A percentile compares a stretch with the other conserved stretches of the same genome.
phyloP scores from a whole-genome alignment of 2,888 invertebrate genomes.

The Ryuthela nishihirai region DNA sequence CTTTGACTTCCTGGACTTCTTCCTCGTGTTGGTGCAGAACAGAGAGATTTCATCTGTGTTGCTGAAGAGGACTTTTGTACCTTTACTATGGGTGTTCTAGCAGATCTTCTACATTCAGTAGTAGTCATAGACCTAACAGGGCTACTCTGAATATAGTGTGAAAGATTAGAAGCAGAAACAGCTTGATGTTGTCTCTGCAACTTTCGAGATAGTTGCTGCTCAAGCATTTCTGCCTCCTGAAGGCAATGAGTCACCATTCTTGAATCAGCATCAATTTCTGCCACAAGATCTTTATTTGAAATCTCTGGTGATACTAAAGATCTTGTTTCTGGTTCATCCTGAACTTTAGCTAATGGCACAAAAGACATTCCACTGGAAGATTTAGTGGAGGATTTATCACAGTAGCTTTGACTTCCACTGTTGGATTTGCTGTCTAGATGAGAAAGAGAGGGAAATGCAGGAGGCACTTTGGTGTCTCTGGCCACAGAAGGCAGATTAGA shows the following conservation, averaged over 20 bases:
- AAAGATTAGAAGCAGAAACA: slow-evolving; percentile 9
- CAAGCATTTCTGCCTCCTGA: slow-evolving; percentile 40
- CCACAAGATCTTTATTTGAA: slow-evolving; percentile 34
- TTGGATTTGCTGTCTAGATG: slow-evolving; percentile 2
- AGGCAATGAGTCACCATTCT: slow-evolving; percentile 38
- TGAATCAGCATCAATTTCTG: slow-evolving; percentile 41
- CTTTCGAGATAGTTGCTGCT: slow-evolving; percentile 38
- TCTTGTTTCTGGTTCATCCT: slow-evolving; percentile 14
- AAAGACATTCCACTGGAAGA: slow-evolving; percentile 14
- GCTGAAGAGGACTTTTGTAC: slow-evolving; percentile 31
- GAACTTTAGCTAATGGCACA: slow-evolving; percentile 17
- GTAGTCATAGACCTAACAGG: background rate
- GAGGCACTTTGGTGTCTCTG: slow-evolving; percentile 15
- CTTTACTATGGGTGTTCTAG: slow-evolving; percentile 4
- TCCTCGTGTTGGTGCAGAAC: slow-evolving; percentile 11
- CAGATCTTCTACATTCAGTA: slow-evolving; percentile 4
- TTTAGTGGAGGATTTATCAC: slow-evolving; percentile 21
- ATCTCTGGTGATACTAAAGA: slow-evolving; percentile 1
- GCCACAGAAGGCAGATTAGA: slow-evolving; percentile 9
- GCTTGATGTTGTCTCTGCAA: slow-evolving; percentile 31
- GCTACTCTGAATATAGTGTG: slow-evolving; percentile 18
- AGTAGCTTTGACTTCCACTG: slow-evolving; percentile 3
- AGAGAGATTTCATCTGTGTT: slow-evolving; percentile 29
- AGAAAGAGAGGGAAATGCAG: slow-evolving; percentile 1
- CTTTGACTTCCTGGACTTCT: slow-evolving; percentile 20